Base-by-base conservation (phyloP, 2,797 vertebrate genomes). In the Arctocebus calabarensis region DNA sequence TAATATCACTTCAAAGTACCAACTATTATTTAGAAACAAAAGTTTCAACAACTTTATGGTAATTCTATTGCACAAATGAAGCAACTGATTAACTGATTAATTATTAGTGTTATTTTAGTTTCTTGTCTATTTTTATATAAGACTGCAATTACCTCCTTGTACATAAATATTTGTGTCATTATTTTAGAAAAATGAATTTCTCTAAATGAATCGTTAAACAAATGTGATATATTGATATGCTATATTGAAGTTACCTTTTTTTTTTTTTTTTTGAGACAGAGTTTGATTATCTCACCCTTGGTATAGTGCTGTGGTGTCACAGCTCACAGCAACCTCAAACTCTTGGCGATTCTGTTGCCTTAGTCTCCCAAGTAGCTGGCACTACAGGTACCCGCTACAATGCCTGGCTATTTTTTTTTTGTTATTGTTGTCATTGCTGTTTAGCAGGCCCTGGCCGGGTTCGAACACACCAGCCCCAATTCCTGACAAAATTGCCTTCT, bases 111-210 rank as follows among this genome's bases (percentile, higher is more conserved):
- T 88, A 88, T 73, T 90, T 90, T 86, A 52, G 7, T 66, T 84
- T 92, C 95, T 90, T 66, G 32, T n/a, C 66, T 83, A 22, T 62
- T 91, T 91, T 77, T 71, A 66, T 70, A 45, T 48, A 91, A 75
- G 73, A 16, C 59, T 84, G 4, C 29, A 17, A 86, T 71, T 22
- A 92, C 86, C 22, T 77, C 45, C 5, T 83, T 29, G 17, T 59
- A 66, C 52, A 81, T 94, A 94, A 77, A 74, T 68, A 90, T 40
- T 62, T 88, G 22, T 29, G 88, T 78, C 32, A 88, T 86, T 71
- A 90, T 89, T 84, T 86, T 37, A 88, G 37, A 92, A 29, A 17
- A 93, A 88, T 85, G 71, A 83, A 34, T 78, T 73, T 7, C 14
- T 79, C 83, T 59, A 66, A 84, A 81, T 70, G 71, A 88, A 62